These are phyloP conservation scores for Priocnemis perturbator DNA, from an alignment of 2,888 invertebrate species.

Conservation along the genomic window DNA sequence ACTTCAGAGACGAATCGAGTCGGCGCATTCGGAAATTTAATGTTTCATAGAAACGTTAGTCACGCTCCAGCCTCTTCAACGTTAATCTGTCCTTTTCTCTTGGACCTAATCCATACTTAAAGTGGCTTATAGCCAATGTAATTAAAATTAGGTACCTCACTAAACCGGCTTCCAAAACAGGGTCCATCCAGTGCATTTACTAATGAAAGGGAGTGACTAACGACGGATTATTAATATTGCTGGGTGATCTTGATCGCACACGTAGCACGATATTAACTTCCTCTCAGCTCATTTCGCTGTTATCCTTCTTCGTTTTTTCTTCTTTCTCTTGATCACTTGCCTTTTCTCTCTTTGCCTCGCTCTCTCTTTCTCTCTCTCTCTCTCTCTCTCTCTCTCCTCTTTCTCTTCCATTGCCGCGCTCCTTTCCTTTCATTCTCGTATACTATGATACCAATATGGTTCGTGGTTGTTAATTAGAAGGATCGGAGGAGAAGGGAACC, in stretches of 20 bases:
- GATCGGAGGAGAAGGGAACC: conserved; percentile 42
- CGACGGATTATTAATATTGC: conserved; percentile 58
- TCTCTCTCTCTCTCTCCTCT: neutral
- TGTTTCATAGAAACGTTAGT: conserved; percentile 31
- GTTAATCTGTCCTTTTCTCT: neutral
- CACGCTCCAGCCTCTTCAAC: conserved; percentile 37
- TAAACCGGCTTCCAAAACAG: conserved; percentile 50
- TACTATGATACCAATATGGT: conserved; percentile 31
- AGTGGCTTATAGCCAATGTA: conserved; percentile 18
- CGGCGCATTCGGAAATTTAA: no score
- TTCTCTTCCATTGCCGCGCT: neutral
- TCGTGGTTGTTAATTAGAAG: conserved; percentile 52
- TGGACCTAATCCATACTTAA: conserved; percentile 19
- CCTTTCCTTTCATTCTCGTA: conserved; percentile 27
- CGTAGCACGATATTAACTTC: conserved; percentile 47
- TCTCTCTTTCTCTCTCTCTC: neutral
- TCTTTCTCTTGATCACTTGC: neutral
- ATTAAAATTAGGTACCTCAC: conserved; percentile 1
- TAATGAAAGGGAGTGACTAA: conserved; percentile 57
- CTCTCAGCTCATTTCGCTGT: conserved; percentile 1
- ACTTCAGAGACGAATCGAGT: no score
- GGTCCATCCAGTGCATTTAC: conserved; percentile 43
- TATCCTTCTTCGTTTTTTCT: neutral
- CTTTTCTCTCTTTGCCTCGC: neutral
- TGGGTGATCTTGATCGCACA: conserved; percentile 53